Evolutionary conservation across 2,888 invertebrate genomes (phyloP), one percentile per base, ranked within the genome.

Genomic region (Mesorhabditis sp.): DNA sequence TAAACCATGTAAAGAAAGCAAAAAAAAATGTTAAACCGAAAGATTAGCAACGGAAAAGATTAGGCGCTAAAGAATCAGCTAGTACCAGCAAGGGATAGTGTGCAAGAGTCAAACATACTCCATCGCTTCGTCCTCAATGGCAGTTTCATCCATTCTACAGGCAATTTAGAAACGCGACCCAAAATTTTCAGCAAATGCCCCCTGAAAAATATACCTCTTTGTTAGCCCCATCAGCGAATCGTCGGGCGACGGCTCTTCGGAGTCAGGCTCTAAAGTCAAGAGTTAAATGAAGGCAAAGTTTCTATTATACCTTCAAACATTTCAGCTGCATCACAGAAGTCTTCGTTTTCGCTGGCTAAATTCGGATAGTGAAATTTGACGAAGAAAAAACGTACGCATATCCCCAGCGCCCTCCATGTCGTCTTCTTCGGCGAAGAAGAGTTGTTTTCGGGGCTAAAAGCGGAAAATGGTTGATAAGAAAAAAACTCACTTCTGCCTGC

Each of bases 181-280:
- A 28, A 28, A 28, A 28, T 28, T 28, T 28, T 28, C 28, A 28
- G 28, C 28, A 28, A 28, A 28, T 28, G 28, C 28, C 28, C 28
- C 2, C 28, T 28, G 28, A 28, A 28, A 28, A 28, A 50, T 13
- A 50, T 50, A 50, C 58, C 58, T 50, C n/a, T 50, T n/a, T 10
- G 58, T 50, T 13, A 50, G 7, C n/a, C 58, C 58, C 58, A 50
- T 50, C 58, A 50, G n/a, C n/a, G 58, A 50, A n/a, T 50, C 58
- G n/a, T 50, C 58, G n/a, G 58, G 10, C 2, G 58, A 10, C 10
- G 10, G 58, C 7, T 50, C n/a, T 50, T 50, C 10, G 7, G 7
- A 10, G 10, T 13, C 7, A 50, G 7, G 10, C n/a, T 50, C 58
- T 50, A 50, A 50, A 50, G n/a, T 50, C n/a, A 13, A 50, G n/a